A percentile compares a stretch with the other conserved stretches of the same genome.
These are phyloP conservation scores for Sciurus vulgaris DNA, from an alignment of 2,797 vertebrate species.

Conservation along the genomic window DNA sequence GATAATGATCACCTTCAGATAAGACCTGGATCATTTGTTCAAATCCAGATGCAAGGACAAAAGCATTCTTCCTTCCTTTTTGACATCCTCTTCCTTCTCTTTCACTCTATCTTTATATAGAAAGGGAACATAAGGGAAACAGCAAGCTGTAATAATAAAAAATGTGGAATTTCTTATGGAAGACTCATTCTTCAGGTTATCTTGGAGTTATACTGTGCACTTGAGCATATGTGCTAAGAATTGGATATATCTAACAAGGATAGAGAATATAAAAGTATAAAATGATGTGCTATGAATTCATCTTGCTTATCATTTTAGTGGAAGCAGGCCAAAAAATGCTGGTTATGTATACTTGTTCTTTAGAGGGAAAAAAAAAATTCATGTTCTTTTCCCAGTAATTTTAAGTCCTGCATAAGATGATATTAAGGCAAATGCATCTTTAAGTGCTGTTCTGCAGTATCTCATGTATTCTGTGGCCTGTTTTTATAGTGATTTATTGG, in stretches of 20 bases:
- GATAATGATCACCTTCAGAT: background rate
- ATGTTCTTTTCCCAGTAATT: background rate
- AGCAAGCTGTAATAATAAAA: background rate
- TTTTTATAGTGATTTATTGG: constrained; percentile 58
- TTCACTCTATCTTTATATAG: background rate
- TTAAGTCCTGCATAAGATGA: background rate
- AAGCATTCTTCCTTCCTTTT: background rate
- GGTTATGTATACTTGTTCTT: background rate
- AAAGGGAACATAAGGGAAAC: background rate
- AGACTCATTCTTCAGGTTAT: background rate
- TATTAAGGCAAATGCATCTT: background rate
- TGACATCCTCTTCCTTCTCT: background rate
- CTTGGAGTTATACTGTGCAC: background rate
- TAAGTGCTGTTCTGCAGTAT: background rate
- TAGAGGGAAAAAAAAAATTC: background rate
- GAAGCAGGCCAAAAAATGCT: background rate
- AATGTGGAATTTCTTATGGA: background rate
- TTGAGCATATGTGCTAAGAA: background rate
- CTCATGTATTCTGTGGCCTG: background rate
- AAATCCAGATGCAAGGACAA: background rate
- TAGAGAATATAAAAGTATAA: background rate
- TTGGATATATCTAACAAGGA: background rate
- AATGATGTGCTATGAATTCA: background rate
- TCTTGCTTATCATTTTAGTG: background rate
- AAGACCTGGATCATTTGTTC: background rate